These are phyloP conservation scores for Iselma pallidipennis DNA, from an alignment of 2,888 invertebrate genomes.

Conservation along the genomic window DNA sequence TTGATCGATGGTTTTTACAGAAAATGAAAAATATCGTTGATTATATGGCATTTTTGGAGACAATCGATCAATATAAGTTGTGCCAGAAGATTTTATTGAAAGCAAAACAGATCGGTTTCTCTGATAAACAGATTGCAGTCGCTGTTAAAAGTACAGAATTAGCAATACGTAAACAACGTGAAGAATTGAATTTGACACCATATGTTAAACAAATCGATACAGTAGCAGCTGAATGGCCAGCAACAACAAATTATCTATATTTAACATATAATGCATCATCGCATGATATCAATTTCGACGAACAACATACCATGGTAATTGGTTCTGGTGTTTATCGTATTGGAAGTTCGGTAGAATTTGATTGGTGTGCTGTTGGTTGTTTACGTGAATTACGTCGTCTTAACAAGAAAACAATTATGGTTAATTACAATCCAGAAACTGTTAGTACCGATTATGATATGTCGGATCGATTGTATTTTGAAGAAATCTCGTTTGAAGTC, in stretches of 20 bases:
- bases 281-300: conserved; percentile 83
- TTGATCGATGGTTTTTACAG: conserved; percentile 95
- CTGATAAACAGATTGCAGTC: conserved; percentile 93
- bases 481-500: conserved; percentile 98
- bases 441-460: conserved; percentile 99
- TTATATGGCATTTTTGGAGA: conserved; percentile 70
- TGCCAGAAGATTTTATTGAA: conserved; percentile 66
- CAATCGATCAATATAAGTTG: conserved; percentile 65
- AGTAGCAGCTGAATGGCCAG: conserved; percentile 99
- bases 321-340: conserved; percentile 97
- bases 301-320: conserved; percentile 83
- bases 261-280: conserved; percentile 89
- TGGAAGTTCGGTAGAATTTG: conserved; percentile 99
- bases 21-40: conserved; percentile 92
- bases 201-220: conserved; percentile 98
- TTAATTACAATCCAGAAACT: conserved; percentile 99
- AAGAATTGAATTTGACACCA: conserved; percentile 77
- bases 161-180: conserved; percentile 75
- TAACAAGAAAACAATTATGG: conserved; percentile 92
- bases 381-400: conserved; percentile 86
- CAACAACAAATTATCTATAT: conserved; percentile 97
- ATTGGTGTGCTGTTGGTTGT: conserved; percentile 99
- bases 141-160: conserved; percentile 87
- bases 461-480: conserved; percentile 98
- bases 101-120: conserved; percentile 95